These are phyloP conservation scores for Heliconius hewitsoni DNA, from an alignment of 1,140 invertebrate species.

Conservation along the genomic window DNA sequence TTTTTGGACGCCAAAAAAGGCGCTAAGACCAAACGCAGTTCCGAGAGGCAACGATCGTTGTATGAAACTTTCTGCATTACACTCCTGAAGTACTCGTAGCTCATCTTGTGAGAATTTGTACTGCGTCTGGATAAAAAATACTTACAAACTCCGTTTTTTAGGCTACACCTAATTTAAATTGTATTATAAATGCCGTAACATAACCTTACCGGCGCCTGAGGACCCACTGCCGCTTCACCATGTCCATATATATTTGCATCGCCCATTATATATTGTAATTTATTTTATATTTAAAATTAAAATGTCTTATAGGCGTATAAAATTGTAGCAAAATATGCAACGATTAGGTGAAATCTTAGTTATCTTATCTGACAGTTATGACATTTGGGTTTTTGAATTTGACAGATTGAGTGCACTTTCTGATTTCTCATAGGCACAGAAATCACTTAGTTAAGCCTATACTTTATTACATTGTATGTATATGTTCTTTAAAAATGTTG, in stretches of 20 bases:
- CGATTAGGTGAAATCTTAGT: not conserved
- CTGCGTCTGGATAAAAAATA: slow-evolving; percentile 69
- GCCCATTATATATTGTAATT: slow-evolving; percentile 41
- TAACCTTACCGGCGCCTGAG: slow-evolving; percentile 55
- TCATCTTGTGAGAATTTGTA: slow-evolving; percentile 85
- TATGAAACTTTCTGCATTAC: slow-evolving; percentile 87
- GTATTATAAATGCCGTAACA: slow-evolving; percentile 21
- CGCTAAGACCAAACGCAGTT: slow-evolving; percentile 81
- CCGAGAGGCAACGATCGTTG: slow-evolving; percentile 86
- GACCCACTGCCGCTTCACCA: slow-evolving; percentile 41
- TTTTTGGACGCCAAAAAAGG: slow-evolving; percentile 84
- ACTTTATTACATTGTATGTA: not conserved
- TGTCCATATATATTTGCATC: slow-evolving; percentile 51
- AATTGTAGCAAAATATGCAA: not conserved
- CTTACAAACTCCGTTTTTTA: not conserved
- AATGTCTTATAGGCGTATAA: not conserved
- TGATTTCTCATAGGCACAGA: not conserved
- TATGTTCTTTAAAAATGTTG: not conserved
- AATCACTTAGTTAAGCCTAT: not conserved
- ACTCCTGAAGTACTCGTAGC: slow-evolving; percentile 85
- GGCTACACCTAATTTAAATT: not conserved
- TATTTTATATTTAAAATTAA: not conserved
- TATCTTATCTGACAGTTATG: slow-evolving; percentile 2
- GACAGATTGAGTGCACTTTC: not conserved
- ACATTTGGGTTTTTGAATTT: not conserved